Evolutionary conservation across 2,113 vertebrate species (phyloP), one percentile per base, ranked within the genome.

Genomic region (Mirza zaza): DNA sequence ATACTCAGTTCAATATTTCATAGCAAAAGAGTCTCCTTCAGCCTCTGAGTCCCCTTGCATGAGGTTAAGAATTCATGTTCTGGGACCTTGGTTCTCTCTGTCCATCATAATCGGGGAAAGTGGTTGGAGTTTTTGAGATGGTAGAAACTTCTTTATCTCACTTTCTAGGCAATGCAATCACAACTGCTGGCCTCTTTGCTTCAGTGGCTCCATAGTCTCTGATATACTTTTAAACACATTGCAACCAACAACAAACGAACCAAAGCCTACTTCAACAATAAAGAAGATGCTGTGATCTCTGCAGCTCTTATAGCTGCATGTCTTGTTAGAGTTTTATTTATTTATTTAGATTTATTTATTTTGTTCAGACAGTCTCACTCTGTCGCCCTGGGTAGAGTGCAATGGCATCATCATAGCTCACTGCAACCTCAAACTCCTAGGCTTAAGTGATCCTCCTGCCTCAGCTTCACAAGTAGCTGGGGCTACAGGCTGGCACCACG

Each of bases 141-240:
- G 36, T n/a, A 13, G 6, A 5, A 8, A 50, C 9, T 1, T 8
- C 32, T 32, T 8, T 59, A 61, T 12, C 36, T 45, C 18, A 39
- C 27, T 14, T 34, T 82, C 32, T 39, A 70, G 29, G 15, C 34
- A 34, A 70, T 12, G n/a, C 4, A 34, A 29, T 29, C n/a, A 4
- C 29, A 50, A 8, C 21, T 9, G 6, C 3, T 7, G 5, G 21
- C 27, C 15, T 50, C 13, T 29, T 21, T 42, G 42, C 8, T 29
- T 45, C 13, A 5, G 42, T n/a, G 21, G 18, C 55, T 55, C 20
- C 3, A 3, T 4, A 57, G 25, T 34, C 23, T n/a, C 15, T 17
- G 1, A 4, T 2, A 5, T 34, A n/a, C 15, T 36, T 8, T 52
- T 61, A 9, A 25, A 32, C 15, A 71, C 21, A 18, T 0, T 27